Evolutionary conservation across 2,113 vertebrate genomes (phyloP), one percentile per base, ranked within the genome.

Genomic region (Aramus guarauna): DNA sequence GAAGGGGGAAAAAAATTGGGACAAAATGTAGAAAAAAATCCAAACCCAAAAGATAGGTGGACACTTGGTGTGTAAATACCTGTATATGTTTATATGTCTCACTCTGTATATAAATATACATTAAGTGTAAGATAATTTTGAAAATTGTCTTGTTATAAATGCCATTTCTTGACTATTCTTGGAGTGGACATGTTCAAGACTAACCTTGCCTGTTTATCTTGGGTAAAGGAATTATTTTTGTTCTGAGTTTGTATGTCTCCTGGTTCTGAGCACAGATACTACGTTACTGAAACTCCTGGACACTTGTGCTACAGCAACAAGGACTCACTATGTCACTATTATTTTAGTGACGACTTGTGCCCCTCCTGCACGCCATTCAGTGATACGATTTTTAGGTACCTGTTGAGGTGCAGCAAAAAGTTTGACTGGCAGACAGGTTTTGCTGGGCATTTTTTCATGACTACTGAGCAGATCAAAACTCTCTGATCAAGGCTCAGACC

Each of bases 1-100:
- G 18, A 66, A 63, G 2, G 0, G 1, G 26, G 2, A 5, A 6
- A 34, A 34, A 58, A 48, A 75, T 37, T 71, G 15, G 18, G 13
- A 72, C 1, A 66, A 69, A 0, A 3, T 13, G 5, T 60, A 21
- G 48, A 75, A 67, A 41, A 15, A 56, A 55, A 43, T 13, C 17
- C 17, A 47, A 29, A 15, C 11, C 13, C 2, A 26, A 62, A 83
- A 26, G 4, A 18, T 12, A 68, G 13, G 5, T 68, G 19, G 11
- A 47, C 3, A 59, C 92, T 21, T 41, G 32, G 26, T 2, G 1
- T 30, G 9, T 45, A 74, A 86, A 66, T 36, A 43, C 3, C 16
- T 41, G 3, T 9, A 2, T 55, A 47, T 55, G 9, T 69, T 34
- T 88, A 7, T 55, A 32, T 12, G 20, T 32, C 9, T 30, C 7